Conservation (phyloP, 2,888 invertebrate species). For the Epistrophe grossulariae region DNA sequence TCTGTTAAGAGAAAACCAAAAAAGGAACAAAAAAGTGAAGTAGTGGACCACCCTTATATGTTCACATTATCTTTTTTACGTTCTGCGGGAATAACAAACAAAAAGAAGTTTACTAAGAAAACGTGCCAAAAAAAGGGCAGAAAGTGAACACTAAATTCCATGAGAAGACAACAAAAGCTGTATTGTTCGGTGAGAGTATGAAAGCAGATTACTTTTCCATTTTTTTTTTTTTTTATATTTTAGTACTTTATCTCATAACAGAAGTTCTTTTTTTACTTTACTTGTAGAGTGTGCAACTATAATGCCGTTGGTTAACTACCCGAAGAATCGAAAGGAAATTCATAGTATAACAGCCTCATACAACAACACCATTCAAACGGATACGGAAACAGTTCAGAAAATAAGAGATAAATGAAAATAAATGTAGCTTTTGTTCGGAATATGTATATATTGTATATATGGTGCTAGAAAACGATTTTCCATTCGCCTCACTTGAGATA, state of each 20-base stretch:
- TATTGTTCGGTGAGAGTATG: slow-evolving; percentile 12
- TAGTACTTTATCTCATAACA: slow-evolving; percentile 6
- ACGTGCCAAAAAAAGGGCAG: not conserved
- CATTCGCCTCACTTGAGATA: slow-evolving; percentile 24
- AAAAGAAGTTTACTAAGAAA: not conserved
- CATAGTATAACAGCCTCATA: not conserved
- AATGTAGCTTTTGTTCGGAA: not conserved
- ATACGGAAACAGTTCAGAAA: slow-evolving; percentile 23
- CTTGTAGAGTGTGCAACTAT: slow-evolving; percentile 13
- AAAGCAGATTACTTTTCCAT: slow-evolving; percentile 12
- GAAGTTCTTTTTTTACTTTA: slow-evolving; percentile 18
- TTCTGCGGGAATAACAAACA: not conserved
- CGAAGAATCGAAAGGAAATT: slow-evolving; percentile 20
- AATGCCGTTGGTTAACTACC: slow-evolving; percentile 14
- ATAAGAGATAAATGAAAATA: slow-evolving; percentile 29
- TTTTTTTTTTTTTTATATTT: slow-evolving; percentile 13
- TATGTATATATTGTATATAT: not conserved
- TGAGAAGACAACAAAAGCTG: slow-evolving; percentile 27
- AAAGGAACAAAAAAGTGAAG: too few species aligned
- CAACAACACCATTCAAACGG: slow-evolving; percentile 19
- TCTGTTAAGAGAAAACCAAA: too few species aligned
- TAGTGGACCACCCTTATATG: not conserved
- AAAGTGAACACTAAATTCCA: slow-evolving; percentile 26
- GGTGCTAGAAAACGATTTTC: slow-evolving; percentile 4
- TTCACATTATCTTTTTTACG: not conserved